phyloP scores from a whole-genome alignment of 92 coral and sea anemone species.

The Porites evermanni region DNA sequence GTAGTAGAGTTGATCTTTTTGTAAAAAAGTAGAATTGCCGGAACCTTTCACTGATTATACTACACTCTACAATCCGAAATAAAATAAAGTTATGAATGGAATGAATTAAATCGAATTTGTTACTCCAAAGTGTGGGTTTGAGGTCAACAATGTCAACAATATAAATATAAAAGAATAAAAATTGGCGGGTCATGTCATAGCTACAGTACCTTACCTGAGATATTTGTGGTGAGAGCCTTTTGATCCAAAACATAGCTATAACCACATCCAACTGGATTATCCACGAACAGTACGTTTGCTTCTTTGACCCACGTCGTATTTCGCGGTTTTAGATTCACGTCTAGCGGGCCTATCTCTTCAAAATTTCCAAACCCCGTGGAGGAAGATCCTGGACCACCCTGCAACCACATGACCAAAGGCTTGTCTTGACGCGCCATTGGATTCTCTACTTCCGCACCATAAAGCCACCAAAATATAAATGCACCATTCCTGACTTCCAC shows the following conservation, averaged over 20 bases:
- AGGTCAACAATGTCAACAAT: too few species aligned
- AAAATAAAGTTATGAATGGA: too few species aligned
- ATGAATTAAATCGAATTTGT: too few species aligned
- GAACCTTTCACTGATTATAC: too few species aligned
- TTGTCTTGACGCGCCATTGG: slow-evolving; percentile 52
- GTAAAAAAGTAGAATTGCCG: too few species aligned
- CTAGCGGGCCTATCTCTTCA: slow-evolving; percentile 76
- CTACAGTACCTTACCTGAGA: slow-evolving; percentile 51
- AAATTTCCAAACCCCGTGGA: slow-evolving; percentile 87
- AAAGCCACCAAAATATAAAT: slow-evolving; percentile 86
- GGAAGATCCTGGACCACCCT: slow-evolving; percentile 87
- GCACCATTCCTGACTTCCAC: slow-evolving; percentile 74
- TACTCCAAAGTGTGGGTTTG: too few species aligned
- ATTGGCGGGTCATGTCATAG: too few species aligned
- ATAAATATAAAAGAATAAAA: too few species aligned
- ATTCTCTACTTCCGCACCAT: slow-evolving; percentile 66
- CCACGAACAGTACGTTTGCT: slow-evolving; percentile 81
- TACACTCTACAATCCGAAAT: too few species aligned
- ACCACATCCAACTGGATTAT: slow-evolving; percentile 85
- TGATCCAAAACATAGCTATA: slow-evolving; percentile 75
- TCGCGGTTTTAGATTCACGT: slow-evolving; percentile 56
- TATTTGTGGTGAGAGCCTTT: slow-evolving; percentile 66
- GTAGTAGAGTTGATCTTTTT: too few species aligned
- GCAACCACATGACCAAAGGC: slow-evolving; percentile 83
- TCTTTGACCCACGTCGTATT: slow-evolving; percentile 78